Conservation (phyloP, 1,140 invertebrate species). For the Plectus sambesii region DNA sequence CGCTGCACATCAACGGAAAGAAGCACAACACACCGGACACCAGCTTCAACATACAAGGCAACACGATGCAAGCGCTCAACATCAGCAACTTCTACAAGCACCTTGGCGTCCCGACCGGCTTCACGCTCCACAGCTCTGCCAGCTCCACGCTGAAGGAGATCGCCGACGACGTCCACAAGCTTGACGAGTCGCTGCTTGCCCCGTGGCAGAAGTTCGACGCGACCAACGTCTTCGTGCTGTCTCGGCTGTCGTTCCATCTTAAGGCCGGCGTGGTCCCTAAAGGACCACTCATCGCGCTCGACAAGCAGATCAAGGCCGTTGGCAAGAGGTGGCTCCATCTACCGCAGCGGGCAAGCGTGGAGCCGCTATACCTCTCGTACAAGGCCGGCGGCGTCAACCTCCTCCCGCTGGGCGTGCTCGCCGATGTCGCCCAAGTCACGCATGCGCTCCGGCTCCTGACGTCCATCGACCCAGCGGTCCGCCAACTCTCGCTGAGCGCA, state of each 20-base stretch:
- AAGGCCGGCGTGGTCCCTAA: slow-evolving; percentile 7
- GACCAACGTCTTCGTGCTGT: slow-evolving; percentile 40
- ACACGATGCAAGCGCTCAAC: background rate
- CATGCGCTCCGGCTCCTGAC: slow-evolving; percentile 12
- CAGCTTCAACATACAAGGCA: slow-evolving; percentile 5
- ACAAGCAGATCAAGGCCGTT: slow-evolving; percentile 15
- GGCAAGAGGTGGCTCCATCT: slow-evolving; percentile 15
- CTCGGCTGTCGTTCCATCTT: slow-evolving; percentile 36
- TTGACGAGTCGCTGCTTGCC: slow-evolving; percentile 27
- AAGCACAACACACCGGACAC: background rate
- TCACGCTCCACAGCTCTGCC: background rate
- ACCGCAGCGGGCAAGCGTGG: slow-evolving; percentile 8
- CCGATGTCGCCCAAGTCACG: slow-evolving; percentile 5
- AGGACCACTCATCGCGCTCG: slow-evolving; percentile 2
- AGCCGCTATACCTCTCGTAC: slow-evolving; percentile 10
- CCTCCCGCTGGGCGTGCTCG: slow-evolving; percentile 3
- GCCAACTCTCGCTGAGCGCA: too few species aligned
- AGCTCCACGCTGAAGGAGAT: slow-evolving; percentile 5
- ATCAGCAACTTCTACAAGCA: slow-evolving; percentile 7
- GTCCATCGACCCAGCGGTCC: slow-evolving; percentile 5
- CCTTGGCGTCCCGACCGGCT: slow-evolving; percentile 18
- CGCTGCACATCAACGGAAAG: too few species aligned
- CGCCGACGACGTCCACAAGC: slow-evolving; percentile 12
- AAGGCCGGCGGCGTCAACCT: slow-evolving; percentile 6
- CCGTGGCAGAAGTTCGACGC: slow-evolving; percentile 48